A percentile compares a stretch with the other conserved stretches of the same genome.
These are phyloP conservation scores for Dendrolimus houi DNA, from an alignment of 2,888 invertebrate genomes.

Conservation along the genomic window DNA sequence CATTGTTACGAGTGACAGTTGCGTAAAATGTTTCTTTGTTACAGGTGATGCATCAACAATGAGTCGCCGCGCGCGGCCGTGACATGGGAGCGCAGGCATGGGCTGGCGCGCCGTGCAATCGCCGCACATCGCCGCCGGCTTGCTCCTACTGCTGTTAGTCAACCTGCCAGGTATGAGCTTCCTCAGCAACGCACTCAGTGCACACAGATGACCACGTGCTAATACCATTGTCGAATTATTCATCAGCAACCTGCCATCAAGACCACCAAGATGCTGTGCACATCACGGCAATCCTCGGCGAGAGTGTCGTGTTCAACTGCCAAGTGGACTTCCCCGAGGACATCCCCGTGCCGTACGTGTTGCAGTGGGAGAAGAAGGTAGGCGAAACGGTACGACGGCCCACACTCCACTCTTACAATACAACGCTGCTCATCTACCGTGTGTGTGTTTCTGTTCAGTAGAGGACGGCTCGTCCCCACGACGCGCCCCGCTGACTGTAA, in stretches of 20 bases:
- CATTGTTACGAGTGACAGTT: not conserved
- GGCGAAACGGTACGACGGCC: slow-evolving; percentile 94
- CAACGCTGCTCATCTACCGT: slow-evolving; percentile 74
- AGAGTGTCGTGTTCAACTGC: slow-evolving; percentile 98
- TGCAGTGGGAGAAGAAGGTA: slow-evolving; percentile 99
- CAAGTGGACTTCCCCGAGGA: slow-evolving; percentile 97
- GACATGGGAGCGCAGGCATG: slow-evolving; percentile 93
- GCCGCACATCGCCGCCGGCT: slow-evolving; percentile 80
- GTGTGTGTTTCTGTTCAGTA: slow-evolving; percentile 77
- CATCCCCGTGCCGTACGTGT: slow-evolving; percentile 97
- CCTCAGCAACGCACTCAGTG: too few relatives aligned
- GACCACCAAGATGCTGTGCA: slow-evolving; percentile 95
- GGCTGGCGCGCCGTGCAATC: slow-evolving; percentile 92
- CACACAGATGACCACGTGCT: too few relatives aligned
- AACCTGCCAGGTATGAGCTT: slow-evolving; percentile 57
- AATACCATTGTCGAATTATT: not conserved
- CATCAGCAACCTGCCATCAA: slow-evolving; percentile 84
- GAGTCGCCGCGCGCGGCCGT: slow-evolving; percentile 84
- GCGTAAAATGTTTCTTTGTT: slow-evolving; percentile 8
- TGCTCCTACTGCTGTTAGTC: slow-evolving; percentile 72
- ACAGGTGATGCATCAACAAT: slow-evolving; percentile 80
- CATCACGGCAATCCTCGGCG: slow-evolving; percentile 97
- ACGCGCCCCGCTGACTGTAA: slow-evolving; percentile 69
- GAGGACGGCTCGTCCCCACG: slow-evolving; percentile 67
- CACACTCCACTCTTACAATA: slow-evolving; percentile 75